A percentile compares a stretch with the other conserved stretches of the same genome.
Evolutionary conservation across 2,113 vertebrate genomes (phyloP).

Genomic region (Colistium nudipinnis): DNA sequence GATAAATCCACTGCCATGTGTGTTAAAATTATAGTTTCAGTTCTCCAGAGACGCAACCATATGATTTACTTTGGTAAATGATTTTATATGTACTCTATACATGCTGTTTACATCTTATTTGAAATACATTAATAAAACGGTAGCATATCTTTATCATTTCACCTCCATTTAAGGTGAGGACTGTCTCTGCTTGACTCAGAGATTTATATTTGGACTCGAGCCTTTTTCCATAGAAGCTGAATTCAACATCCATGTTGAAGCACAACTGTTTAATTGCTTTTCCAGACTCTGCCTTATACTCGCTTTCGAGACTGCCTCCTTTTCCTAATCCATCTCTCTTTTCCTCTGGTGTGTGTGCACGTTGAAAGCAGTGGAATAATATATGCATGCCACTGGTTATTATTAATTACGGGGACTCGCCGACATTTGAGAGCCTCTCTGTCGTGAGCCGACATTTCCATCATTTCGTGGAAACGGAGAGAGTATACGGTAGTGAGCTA

Average conservation of each 20-base stretch:
- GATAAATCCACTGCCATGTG: background rate
- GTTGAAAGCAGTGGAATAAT: slow-evolving; percentile 73
- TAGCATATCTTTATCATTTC: slow-evolving; percentile 39
- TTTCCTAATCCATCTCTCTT: slow-evolving; percentile 62
- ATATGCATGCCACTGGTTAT: slow-evolving; percentile 68
- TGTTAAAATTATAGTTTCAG: background rate
- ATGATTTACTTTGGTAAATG: too few species aligned
- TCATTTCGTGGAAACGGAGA: slow-evolving; percentile 68
- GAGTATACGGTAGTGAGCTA: slow-evolving; percentile 60
- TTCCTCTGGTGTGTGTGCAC: slow-evolving; percentile 39
- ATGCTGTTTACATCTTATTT: background rate
- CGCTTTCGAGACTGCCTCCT: slow-evolving; percentile 57
- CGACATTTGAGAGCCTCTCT: slow-evolving; percentile 69
- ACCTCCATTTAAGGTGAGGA: slow-evolving; percentile 47
- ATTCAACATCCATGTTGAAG: slow-evolving; percentile 45
- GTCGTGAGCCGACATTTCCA: slow-evolving; percentile 68
- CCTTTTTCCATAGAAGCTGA: slow-evolving; percentile 67
- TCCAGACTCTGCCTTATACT: slow-evolving; percentile 63
- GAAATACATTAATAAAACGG: background rate
- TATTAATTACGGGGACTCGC: slow-evolving; percentile 71
- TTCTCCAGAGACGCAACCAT: background rate
- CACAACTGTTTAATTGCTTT: slow-evolving; percentile 75
- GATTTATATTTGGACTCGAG: slow-evolving; percentile 49
- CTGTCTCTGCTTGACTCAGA: slow-evolving; percentile 40
- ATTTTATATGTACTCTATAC: background rate